phyloP scores from a whole-genome alignment of 2,888 invertebrate species.

The Drosophila greeni region DNA sequence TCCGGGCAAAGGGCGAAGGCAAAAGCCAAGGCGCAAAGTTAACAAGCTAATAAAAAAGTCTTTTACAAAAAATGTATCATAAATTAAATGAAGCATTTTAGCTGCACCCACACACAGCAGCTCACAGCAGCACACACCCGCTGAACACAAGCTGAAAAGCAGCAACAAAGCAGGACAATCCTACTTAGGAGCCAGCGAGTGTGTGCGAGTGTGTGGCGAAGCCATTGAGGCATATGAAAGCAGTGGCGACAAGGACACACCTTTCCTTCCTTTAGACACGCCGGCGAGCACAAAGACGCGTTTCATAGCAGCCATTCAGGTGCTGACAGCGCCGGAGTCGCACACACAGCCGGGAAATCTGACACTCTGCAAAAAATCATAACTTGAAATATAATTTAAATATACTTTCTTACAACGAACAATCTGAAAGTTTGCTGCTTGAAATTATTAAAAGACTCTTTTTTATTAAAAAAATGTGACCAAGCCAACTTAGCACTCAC shows the following conservation, averaged over 20 bases:
- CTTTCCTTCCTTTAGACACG: conserved; percentile 32
- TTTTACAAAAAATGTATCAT: conserved; percentile 65
- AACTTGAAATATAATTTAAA: background rate
- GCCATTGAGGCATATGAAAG: conserved; percentile 50
- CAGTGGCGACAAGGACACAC: conserved; percentile 50
- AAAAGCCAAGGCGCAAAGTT: conserved; percentile 55
- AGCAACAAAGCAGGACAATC: conserved; percentile 39
- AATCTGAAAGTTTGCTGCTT: fast-evolving
- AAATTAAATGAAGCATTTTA: conserved; percentile 72
- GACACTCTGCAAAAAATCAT: background rate
- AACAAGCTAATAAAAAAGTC: conserved; percentile 69
- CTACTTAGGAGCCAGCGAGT: conserved; percentile 22
- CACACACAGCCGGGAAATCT: background rate
- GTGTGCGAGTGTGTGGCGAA: conserved; percentile 29
- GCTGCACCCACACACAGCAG: conserved; percentile 45
- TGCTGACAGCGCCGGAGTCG: conserved; percentile 48
- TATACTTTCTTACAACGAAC: too few species aligned
- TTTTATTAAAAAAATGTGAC: background rate
- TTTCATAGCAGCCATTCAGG: conserved; percentile 56
- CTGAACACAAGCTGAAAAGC: conserved; percentile 13
- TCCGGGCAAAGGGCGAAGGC: conserved; percentile 16
- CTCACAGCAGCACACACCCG: conserved; percentile 12
- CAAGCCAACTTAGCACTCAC: background rate
- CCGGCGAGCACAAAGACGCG: conserved; percentile 28
- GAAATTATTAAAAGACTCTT: background rate